A percentile compares a stretch with the other conserved stretches of the same genome.
Conservation (phyloP, 2,113 vertebrate genomes). For the Paratilapia polleni region DNA sequence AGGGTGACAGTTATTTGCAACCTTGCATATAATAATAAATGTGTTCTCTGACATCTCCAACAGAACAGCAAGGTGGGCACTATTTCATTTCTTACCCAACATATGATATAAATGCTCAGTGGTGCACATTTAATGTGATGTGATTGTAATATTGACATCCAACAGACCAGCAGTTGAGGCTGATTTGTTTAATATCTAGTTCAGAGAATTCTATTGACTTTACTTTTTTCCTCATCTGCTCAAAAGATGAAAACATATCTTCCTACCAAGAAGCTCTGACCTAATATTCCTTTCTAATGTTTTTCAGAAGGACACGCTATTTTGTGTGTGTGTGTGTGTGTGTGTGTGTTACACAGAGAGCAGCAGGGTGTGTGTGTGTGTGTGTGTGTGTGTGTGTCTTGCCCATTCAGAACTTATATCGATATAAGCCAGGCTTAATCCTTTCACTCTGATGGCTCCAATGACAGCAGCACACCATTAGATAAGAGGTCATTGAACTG, state of each 20-base stretch:
- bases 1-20: background rate
- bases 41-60: constrained; percentile 42
- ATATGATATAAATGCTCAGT: constrained; percentile 62
- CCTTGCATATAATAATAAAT: constrained; percentile 50
- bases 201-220: constrained; percentile 77
- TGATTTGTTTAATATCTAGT: constrained; percentile 80
- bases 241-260: constrained; percentile 78
- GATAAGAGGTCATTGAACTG: constrained; percentile 85
- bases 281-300: constrained; percentile 72
- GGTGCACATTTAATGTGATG: constrained; percentile 67
- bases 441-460: constrained; percentile 83
- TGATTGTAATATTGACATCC: constrained; percentile 73
- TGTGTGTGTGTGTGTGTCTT: constrained; percentile 47
- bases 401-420: constrained; percentile 77
- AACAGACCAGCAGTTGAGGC: constrained; percentile 54
- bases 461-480: constrained; percentile 80
- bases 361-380: constrained; percentile 60
- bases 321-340: constrained; percentile 38
- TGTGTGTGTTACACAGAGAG: too few relatives aligned
- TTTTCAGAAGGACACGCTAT: constrained; percentile 66
- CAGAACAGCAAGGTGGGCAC: constrained; percentile 32
- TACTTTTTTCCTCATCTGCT: constrained; percentile 69
- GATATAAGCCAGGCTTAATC: constrained; percentile 81
- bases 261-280: constrained; percentile 67
- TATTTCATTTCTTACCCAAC: constrained; percentile 19